Evolutionary conservation across 2,888 invertebrate species (phyloP), one percentile per base, ranked within the genome.

Genomic region (Trissolcus brochymenae): DNA sequence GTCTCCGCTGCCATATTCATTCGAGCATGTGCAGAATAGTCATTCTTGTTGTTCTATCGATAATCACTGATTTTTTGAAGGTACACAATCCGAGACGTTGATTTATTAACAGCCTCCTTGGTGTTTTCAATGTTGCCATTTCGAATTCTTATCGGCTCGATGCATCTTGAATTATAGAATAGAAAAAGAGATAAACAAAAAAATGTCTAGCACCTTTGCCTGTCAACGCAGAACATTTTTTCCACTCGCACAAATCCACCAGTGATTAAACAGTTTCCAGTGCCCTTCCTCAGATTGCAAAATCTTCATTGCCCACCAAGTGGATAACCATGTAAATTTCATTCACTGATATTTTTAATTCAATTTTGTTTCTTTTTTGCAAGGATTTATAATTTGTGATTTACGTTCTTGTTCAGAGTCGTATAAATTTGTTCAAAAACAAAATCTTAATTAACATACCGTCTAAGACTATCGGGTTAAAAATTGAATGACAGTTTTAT

Each of bases 1-100:
- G 54, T 55, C 65, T 14, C 54, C 16, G 49, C 71, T 56, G 43
- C 68, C 64, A 64, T 68, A 60, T 65, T 73, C 77, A 55, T 56
- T 65, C 59, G 72, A 67, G 62, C 72, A 76, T 76, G 67, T 67
- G 62, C 73, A 43, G 66, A 73, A 73, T 66, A 64, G 72, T 73
- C 66, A 73, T 73, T 66, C 66, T 61, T 49, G 60, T 73, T 73
- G 65, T 73, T 73, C 62, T 65, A 57, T 54, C 40, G 60, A 35
- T 61, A 61, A 66, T 73, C 66, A 56, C 19, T 40, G 51, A 61
- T 74, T 66, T 67, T 74, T 61, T 53, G 62, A 71, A 41, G 25
- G 40, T 17, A 40, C 55, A 25, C 51, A 43, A 25, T 14, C 49
- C 49, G 21, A 59, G 72, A 65, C 65, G 53, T 73, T 73, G 65